Base-by-base conservation (phyloP, 2,113 vertebrate species). In the Gorsachius goisagi region DNA sequence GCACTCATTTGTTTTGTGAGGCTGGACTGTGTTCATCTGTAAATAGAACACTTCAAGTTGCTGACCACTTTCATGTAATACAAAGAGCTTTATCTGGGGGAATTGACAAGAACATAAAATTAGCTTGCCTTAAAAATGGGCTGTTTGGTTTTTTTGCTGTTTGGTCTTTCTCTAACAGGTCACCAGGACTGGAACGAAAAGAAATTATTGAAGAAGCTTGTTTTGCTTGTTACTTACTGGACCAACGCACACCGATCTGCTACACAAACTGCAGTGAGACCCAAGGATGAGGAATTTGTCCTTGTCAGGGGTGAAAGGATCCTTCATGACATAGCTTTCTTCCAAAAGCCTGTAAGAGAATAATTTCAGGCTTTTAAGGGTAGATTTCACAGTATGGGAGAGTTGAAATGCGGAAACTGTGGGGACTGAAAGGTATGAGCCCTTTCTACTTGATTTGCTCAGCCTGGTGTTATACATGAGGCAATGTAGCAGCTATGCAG, bases 221-320 rank as follows among this genome's bases (percentile, higher is more conserved):
- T 58, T 88, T 88, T 47, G 27, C 58, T n/a, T n/a, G 4, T 22
- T 44, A 97, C 98, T 94, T 96, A 99, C 99, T 96, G 98, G 84
- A 63, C 98, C 98, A 84, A 98, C 98, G 3, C 99, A 99, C 77
- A 99, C 98, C 20, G 92, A 78, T 85, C 73, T 96, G 83, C 91
- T 41, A 88, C 99, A 99, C 62, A 98, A 18, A 86, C 98, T 98
- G 97, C 99, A 99, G 1, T 23, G 93, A 0, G 99, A 99, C 14
- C 99, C 99, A 15, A 99, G 71, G 13, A 99, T 92, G 14, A 99
- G 98, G 88, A 99, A 99, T 69, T 96, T 98, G 32, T 97, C 98
- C 94, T 97, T 98, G 64, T 98, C 97, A 1, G 98, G 96, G 47
- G 95, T 98, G 97, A 99, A 99, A 18, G 99, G 99, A 94, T 99